These are phyloP conservation scores for Amblyraja radiata DNA, from an alignment of 2,797 vertebrate species.

Conservation along the genomic window DNA sequence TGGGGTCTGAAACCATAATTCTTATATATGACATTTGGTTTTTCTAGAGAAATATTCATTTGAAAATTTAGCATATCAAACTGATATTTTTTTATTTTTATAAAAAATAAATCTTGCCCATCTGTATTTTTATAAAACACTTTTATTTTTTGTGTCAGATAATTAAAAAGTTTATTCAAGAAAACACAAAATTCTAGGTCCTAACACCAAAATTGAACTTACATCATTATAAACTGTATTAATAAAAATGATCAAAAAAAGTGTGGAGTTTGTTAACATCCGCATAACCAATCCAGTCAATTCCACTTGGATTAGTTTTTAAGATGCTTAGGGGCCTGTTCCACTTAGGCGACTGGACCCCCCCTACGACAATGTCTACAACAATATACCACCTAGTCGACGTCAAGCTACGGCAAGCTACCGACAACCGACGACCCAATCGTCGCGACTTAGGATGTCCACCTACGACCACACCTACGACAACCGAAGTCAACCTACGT, in stretches of 20 bases:
- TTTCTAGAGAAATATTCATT: background rate
- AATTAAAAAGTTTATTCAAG: background rate
- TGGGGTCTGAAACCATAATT: background rate
- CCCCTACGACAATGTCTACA: too few species aligned
- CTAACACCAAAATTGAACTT: background rate
- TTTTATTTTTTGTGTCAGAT: background rate
- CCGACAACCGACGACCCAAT: too few species aligned
- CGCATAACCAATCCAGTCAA: background rate
- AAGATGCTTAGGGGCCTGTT: background rate
- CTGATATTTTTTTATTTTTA: background rate
- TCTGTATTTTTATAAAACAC: too few species aligned
- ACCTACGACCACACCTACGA: too few species aligned
- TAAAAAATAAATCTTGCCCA: too few species aligned
- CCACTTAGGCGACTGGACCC: too few species aligned
- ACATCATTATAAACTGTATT: background rate
- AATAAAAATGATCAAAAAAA: background rate
- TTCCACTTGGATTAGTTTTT: background rate
- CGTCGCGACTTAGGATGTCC: too few species aligned
- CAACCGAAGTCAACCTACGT: too few species aligned
- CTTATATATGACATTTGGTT: background rate
- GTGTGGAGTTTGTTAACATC: background rate
- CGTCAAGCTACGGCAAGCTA: too few species aligned
- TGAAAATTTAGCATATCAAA: background rate
- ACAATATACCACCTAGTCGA: too few species aligned
- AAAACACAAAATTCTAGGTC: background rate